phyloP scores from a whole-genome alignment of 2,113 vertebrate species.

The Lepus europaeus region DNA sequence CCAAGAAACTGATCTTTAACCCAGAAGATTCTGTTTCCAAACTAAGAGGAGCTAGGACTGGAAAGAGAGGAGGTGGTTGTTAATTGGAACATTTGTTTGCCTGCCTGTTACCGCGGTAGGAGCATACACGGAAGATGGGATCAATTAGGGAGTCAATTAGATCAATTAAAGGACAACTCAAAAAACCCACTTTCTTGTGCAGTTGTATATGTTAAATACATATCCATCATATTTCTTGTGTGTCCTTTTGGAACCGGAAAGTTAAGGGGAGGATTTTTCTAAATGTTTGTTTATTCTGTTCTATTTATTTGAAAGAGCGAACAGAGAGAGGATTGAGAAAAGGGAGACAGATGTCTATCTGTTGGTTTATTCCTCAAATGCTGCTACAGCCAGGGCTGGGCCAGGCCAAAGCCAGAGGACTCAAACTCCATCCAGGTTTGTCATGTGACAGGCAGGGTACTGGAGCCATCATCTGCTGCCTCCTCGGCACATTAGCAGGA shows the following conservation, averaged over 20 bases:
- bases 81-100: background rate
- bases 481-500: no score
- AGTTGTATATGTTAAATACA: background rate
- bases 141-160: background rate
- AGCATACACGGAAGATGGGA: background rate
- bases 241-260: background rate
- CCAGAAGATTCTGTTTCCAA: background rate
- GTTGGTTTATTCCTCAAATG: no score
- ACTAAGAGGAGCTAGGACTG: background rate
- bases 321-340: no score
- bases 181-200: background rate
- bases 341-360: no score
- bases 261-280: no score
- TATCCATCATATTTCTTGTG: background rate
- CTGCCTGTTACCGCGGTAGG: background rate
- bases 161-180: background rate
- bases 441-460: no score
- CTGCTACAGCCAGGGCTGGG: no score
- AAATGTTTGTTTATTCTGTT: no score
- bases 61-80: background rate
- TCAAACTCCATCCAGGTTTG: no score
- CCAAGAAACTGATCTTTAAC: background rate
- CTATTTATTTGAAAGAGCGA: no score
- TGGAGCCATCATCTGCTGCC: no score
- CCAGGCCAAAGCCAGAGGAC: no score